Conservation (phyloP, 2,888 invertebrate genomes). For the Serripes groenlandicus region DNA sequence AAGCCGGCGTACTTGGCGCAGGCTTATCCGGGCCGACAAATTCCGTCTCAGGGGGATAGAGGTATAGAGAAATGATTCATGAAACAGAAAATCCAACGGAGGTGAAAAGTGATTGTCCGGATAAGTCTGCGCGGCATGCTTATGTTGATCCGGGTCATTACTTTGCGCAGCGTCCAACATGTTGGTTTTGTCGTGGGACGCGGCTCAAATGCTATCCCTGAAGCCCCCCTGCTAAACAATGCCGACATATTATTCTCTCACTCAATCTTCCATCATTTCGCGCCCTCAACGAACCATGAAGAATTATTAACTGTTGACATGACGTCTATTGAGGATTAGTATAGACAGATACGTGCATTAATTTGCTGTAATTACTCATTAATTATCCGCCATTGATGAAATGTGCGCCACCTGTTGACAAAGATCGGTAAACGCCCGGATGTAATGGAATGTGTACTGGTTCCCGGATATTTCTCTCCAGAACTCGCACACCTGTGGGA, state of each 20-base stretch:
- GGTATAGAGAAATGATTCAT: too few species aligned
- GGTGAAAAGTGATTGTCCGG: too few species aligned
- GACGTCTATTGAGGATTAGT: slow-evolving; percentile 37
- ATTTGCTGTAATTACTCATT: slow-evolving; percentile 50
- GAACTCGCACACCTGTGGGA: background rate
- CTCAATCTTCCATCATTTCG: slow-evolving; percentile 3
- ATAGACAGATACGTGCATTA: slow-evolving; percentile 50
- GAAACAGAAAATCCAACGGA: too few species aligned
- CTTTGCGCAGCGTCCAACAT: too few species aligned
- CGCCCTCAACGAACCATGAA: slow-evolving; percentile 10
- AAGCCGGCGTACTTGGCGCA: too few species aligned
- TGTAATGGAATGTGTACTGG: background rate
- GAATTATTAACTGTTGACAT: slow-evolving; percentile 40
- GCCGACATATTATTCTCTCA: slow-evolving; percentile 4
- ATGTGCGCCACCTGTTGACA: slow-evolving; percentile 56
- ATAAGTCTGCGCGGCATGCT: too few species aligned
- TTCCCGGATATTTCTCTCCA: background rate
- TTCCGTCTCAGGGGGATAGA: too few species aligned
- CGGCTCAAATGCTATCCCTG: too few species aligned
- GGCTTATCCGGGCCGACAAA: too few species aligned
- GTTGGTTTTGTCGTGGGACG: too few species aligned
- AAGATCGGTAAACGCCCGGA: slow-evolving; percentile 16
- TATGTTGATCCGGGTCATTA: too few species aligned
- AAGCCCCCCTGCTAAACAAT: background rate
- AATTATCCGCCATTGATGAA: slow-evolving; percentile 37